phyloP scores from a whole-genome alignment of 2,113 vertebrate genomes.

The Platysternon megacephalum region DNA sequence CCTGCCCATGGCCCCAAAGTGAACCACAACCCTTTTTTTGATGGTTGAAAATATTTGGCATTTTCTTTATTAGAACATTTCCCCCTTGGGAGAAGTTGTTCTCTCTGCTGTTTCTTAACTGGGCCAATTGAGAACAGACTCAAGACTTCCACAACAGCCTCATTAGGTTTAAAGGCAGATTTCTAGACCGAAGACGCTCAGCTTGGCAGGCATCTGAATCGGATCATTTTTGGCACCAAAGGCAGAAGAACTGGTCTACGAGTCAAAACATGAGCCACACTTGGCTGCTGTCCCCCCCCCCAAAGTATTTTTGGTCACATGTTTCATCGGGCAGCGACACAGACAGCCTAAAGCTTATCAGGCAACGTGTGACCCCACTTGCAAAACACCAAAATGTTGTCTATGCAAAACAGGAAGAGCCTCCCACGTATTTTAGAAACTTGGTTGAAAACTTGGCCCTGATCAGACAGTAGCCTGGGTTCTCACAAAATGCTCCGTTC shows the following conservation, averaged over 20 bases:
- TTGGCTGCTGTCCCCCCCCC: neutral
- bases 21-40: neutral
- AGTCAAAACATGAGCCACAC: neutral
- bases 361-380: neutral
- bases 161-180: neutral
- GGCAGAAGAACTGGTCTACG: neutral
- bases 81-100: neutral
- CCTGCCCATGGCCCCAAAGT: neutral
- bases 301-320: neutral
- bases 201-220: neutral
- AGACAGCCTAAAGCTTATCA: neutral
- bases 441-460: neutral
- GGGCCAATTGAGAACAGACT: neutral
- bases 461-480: neutral
- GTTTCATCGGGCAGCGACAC: neutral
- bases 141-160: neutral
- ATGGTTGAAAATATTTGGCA: neutral
- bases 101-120: neutral
- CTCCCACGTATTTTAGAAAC: neutral
- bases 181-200: neutral
- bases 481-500: neutral
- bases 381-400: neutral
- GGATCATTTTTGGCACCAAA: neutral
- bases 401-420: neutral
- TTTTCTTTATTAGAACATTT: neutral